Evolutionary conservation across 2,797 vertebrate genomes (phyloP).

Genomic region (Characodon lateralis): DNA sequence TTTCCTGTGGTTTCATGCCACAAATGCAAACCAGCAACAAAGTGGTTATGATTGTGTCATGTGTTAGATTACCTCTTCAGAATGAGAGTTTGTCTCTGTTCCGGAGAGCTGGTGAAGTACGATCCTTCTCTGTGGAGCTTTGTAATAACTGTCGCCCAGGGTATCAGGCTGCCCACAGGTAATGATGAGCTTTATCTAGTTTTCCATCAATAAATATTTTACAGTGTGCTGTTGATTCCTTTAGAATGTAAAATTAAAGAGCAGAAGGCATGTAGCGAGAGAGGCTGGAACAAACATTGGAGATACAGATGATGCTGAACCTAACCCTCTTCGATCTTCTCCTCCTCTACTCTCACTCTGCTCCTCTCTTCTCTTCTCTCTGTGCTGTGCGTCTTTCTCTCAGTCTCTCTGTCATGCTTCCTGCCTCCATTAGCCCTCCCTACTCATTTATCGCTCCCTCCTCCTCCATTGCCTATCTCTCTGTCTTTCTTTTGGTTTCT

Average conservation of each 20-base stretch:
- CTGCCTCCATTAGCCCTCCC: constrained; percentile 41
- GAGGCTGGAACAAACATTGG: constrained; percentile 14
- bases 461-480: constrained; percentile 36
- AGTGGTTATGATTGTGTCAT: background rate
- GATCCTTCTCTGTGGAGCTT: constrained; percentile 15
- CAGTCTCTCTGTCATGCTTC: constrained; percentile 40
- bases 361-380: constrained; percentile 22
- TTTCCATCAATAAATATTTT: constrained; percentile 19
- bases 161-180: constrained; percentile 14
- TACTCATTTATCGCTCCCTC: constrained; percentile 52
- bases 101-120: constrained; percentile 6
- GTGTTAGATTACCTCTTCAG: constrained; percentile 54
- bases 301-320: constrained; percentile 12
- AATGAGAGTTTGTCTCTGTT: constrained; percentile 31
- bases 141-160: constrained; percentile 21
- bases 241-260: constrained; percentile 9
- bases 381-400: constrained; percentile 33
- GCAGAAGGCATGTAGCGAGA: constrained; percentile 16
- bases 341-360: constrained; percentile 4
- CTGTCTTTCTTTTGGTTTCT: constrained; percentile 11
- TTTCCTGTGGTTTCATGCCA: constrained; percentile 1
- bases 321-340: constrained; percentile 4
- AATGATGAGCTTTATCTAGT: constrained; percentile 1
- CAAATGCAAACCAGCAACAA: background rate
- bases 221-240: background rate